Evolutionary conservation across 2,113 vertebrate genomes (phyloP), one percentile per base, ranked within the genome.

Genomic region (Oreochromis tanganicae): DNA sequence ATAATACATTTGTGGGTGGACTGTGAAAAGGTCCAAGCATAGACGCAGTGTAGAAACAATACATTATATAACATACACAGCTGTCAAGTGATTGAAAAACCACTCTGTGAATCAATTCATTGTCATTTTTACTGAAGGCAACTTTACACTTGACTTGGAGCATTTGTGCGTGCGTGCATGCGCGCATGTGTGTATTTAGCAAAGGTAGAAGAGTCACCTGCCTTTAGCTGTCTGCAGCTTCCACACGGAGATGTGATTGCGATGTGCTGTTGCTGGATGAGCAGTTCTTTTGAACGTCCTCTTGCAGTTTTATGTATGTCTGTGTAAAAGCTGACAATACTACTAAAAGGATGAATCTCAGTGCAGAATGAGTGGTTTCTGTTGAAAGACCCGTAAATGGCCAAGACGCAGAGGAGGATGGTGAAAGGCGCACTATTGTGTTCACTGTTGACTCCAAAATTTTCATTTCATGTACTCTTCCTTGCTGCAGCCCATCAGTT

Each of bases 1-100:
- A 92, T 83, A 86, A 94, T 92, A 91, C 92, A 85, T 87, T 91
- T 82, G 95, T 95, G 93, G 95, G 94, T 85, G 95, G 92, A 89
- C 90, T 87, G 94, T 83, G 75, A 89, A 91, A 91, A 59, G 82
- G 78, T 91, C 85, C 29, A 84, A 82, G 87, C 85, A 63, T 87
- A 79, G 87, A 89, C 10, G 54, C 71, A 43, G 81, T 86, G 83
- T 87, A 56, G 82, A 90, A 92, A 93, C 92, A 94, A 87, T 89
- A 59, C 59, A 48, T 95, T 95, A 86, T 24, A 27, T 92, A 95
- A 95, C 75, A 50, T 71, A 87, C 43, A 50, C 54, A 46, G 55
- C 57, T 84, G 82, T 86, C 48, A 80, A 80, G 85, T 81, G 48
- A 88, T 34, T 83, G 38, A 78, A 82, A 82, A 89, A 34, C 71